These are phyloP conservation scores for Ostrea edulis DNA, from an alignment of 1,140 invertebrate genomes.

Conservation along the genomic window DNA sequence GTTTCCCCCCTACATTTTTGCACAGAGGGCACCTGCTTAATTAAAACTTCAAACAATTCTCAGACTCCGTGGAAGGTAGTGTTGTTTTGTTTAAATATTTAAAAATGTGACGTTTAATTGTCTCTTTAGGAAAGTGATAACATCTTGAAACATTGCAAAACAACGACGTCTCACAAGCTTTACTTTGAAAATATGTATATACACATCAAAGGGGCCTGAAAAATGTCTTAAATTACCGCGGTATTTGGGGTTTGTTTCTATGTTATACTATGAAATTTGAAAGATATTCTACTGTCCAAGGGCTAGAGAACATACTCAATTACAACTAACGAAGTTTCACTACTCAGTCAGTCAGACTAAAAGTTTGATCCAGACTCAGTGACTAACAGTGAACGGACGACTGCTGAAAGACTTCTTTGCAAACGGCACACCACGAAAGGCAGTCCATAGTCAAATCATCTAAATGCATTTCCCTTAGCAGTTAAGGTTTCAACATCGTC, in stretches of 20 bases:
- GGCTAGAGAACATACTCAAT: too few relatives aligned
- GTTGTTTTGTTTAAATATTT: not conserved
- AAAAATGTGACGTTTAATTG: not conserved
- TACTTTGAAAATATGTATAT: not conserved
- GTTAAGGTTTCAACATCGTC: too few relatives aligned
- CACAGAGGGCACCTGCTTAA: constrained; percentile 27
- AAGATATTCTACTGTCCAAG: too few relatives aligned
- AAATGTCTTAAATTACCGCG: not conserved
- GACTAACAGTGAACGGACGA: too few relatives aligned
- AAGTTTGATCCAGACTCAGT: too few relatives aligned
- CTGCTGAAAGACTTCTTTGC: too few relatives aligned
- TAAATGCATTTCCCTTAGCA: too few relatives aligned
- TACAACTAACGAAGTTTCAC: too few relatives aligned
- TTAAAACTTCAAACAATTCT: constrained; percentile 31
- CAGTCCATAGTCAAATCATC: too few relatives aligned
- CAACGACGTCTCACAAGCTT: not conserved
- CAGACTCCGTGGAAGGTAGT: not conserved
- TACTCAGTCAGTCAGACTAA: too few relatives aligned
- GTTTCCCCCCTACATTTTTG: not conserved
- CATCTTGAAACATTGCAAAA: not conserved
- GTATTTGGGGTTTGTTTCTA: not conserved
- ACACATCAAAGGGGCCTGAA: not conserved
- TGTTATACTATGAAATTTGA: too few relatives aligned
- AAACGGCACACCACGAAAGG: too few relatives aligned
- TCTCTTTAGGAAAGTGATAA: constrained; percentile 1